Percentiles rank a stretch among this genome's conserved stretches.
Evolutionary conservation across 2,888 invertebrate genomes (phyloP).

Genomic region (Pheosia gnoma): DNA sequence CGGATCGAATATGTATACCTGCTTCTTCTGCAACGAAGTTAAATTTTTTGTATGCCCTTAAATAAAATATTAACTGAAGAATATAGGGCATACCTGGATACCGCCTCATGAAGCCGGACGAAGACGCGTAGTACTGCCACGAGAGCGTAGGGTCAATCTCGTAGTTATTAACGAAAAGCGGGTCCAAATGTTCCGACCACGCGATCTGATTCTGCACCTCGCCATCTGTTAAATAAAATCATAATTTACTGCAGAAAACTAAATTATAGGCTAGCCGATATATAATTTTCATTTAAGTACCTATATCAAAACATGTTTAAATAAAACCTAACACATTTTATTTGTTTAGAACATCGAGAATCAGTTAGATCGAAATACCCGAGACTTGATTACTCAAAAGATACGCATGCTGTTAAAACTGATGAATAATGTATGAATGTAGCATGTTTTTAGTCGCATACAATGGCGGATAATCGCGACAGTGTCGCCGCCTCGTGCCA

Average conservation of each 20-base stretch:
- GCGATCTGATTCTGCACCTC: constrained; percentile 95
- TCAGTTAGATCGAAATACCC: constrained; percentile 8
- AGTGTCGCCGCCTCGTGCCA: constrained; percentile 56
- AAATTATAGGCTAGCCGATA: too few species aligned
- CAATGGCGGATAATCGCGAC: constrained; percentile 44
- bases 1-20: too few species aligned
- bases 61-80: too few species aligned
- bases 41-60: too few species aligned
- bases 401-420: constrained; percentile 34
- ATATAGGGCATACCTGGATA: constrained; percentile 91
- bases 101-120: constrained; percentile 96
- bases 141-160: constrained; percentile 95
- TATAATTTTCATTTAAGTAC: too few species aligned
- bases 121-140: constrained; percentile 99
- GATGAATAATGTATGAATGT: constrained; percentile 53
- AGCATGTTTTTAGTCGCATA: constrained; percentile 42
- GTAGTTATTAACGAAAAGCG: constrained; percentile 94
- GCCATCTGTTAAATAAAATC: constrained; percentile 82
- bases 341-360: background rate
- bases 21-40: too few species aligned
- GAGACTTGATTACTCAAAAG: constrained; percentile 32
- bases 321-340: background rate
- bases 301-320: background rate
- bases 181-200: constrained; percentile 97
- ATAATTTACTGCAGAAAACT: background rate